Evolutionary conservation across 2,797 vertebrate species (phyloP).

Genomic region (Epinephelus malabaricus): DNA sequence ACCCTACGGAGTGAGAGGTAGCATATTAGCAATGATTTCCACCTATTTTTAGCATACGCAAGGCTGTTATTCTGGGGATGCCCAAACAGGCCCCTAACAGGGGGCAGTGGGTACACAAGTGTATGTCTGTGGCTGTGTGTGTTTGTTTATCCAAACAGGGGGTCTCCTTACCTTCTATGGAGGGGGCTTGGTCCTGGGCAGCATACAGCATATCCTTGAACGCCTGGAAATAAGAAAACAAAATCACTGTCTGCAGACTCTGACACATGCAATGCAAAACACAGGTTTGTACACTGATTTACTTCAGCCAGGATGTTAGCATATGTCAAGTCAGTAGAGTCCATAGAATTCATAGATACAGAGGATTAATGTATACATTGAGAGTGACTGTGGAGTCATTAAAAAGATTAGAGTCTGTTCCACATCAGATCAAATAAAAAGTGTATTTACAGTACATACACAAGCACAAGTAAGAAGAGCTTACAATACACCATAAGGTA

Average conservation of each 20-base stretch:
- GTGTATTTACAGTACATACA: conserved; percentile 16
- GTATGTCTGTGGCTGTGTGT: conserved; percentile 22
- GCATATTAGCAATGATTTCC: conserved; percentile 62
- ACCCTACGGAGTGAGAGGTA: conserved; percentile 47
- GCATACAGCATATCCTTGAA: conserved; percentile 99
- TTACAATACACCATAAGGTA: neutral
- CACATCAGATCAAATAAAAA: neutral
- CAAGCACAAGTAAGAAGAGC: conserved; percentile 2
- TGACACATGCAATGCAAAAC: neutral
- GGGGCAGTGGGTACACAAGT: conserved; percentile 33
- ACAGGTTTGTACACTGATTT: neutral
- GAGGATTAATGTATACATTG: neutral
- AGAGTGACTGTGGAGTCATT: neutral
- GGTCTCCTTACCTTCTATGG: conserved; percentile 94
- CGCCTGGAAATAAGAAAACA: conserved; percentile 85
- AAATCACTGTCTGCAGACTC: conserved; percentile 14
- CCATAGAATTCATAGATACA: neutral
- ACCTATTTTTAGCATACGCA: conserved; percentile 81
- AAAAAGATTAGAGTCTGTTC: neutral
- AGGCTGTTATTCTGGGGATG: conserved; percentile 76
- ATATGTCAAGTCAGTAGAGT: neutral
- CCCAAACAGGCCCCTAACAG: conserved; percentile 58
- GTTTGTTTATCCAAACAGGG: conserved; percentile 50
- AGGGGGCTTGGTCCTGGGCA: conserved; percentile 98
- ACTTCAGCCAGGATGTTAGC: neutral